Conservation (phyloP, 1,140 invertebrate species). For the Adelges cooleyi region DNA sequence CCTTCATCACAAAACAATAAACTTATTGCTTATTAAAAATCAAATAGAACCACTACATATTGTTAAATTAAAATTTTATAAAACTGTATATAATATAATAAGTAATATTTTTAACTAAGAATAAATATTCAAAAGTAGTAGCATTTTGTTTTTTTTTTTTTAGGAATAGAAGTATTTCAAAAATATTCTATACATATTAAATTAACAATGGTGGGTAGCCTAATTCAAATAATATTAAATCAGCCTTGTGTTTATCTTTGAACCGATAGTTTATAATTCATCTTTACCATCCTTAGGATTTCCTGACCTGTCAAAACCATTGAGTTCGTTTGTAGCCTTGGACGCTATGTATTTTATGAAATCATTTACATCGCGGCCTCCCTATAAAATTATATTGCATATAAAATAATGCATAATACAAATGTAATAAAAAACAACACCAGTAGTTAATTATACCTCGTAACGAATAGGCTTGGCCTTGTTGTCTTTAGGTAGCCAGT, state of each 20-base stretch:
- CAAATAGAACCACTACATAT: no score
- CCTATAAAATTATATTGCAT: constrained; percentile 42
- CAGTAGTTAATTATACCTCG: constrained; percentile 47
- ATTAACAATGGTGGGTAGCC: not conserved
- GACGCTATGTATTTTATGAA: constrained; percentile 94
- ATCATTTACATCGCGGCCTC: constrained; percentile 86
- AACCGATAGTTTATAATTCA: constrained; percentile 46
- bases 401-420: not conserved
- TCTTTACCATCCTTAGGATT: constrained; percentile 61
- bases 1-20: no score
- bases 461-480: constrained; percentile 79
- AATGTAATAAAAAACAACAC: not conserved
- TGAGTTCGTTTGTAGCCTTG: constrained; percentile 78
- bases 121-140: no score
- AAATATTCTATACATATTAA: not conserved
- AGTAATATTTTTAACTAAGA: no score
- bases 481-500: constrained; percentile 78
- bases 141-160: no score
- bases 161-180: no score
- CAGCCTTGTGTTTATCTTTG: constrained; percentile 20
- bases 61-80: no score
- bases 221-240: constrained; percentile 20
- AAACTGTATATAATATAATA: no score
- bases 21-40: no score
- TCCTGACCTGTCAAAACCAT: constrained; percentile 77